Evolutionary conservation across 2,797 vertebrate species (phyloP).

Genomic region (Myotis vivesi): DNA sequence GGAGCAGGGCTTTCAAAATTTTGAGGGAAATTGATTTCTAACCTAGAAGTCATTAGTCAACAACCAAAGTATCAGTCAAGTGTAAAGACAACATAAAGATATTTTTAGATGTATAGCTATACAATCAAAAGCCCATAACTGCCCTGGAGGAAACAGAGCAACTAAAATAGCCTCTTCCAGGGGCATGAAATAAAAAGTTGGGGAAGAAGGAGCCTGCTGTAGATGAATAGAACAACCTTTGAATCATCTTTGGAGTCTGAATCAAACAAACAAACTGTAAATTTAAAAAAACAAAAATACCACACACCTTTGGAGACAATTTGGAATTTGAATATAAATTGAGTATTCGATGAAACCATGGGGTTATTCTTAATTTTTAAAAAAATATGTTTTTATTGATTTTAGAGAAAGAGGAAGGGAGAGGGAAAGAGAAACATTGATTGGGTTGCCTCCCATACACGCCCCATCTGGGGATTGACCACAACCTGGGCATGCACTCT

Average conservation of each 20-base stretch:
- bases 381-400: no score
- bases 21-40: conserved; percentile 13
- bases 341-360: neutral
- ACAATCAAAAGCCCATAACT: conserved; percentile 34
- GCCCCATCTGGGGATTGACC: no score
- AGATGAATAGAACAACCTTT: neutral
- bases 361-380: neutral
- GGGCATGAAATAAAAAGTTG: conserved; percentile 3
- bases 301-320: neutral
- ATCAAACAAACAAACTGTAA: neutral
- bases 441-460: no score
- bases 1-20: neutral
- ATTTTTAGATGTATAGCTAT: neutral
- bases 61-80: neutral
- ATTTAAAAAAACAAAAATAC: neutral
- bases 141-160: neutral
- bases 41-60: neutral
- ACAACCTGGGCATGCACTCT: no score
- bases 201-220: neutral
- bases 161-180: conserved; percentile 22
- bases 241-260: conserved; percentile 15
- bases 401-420: no score
- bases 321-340: conserved; percentile 48
- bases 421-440: no score
- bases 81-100: neutral